phyloP scores from a whole-genome alignment of 2,888 invertebrate genomes.

The Polydrusus pterygomalis region DNA sequence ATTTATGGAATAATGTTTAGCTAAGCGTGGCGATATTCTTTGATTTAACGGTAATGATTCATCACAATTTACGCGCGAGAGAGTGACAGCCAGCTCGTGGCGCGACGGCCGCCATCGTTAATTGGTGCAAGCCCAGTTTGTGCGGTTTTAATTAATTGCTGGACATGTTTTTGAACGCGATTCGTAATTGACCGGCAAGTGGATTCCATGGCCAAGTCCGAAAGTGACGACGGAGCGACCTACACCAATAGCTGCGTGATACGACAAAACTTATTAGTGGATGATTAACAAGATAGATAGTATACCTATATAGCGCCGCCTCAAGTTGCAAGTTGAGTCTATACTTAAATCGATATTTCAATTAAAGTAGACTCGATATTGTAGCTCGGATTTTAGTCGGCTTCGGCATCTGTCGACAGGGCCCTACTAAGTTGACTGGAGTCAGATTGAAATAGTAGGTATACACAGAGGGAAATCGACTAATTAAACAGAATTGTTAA shows the following conservation, averaged over 20 bases:
- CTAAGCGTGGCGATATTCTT: conserved; percentile 62
- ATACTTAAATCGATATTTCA: no score
- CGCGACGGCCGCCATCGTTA: conserved; percentile 62
- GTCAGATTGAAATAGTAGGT: no score
- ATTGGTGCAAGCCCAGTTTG: conserved; percentile 62
- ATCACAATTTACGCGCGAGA: conserved; percentile 65
- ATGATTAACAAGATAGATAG: neutral
- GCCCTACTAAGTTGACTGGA: no score
- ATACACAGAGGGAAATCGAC: no score
- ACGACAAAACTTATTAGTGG: conserved; percentile 9
- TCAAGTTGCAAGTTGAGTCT: neutral
- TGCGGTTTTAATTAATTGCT: conserved; percentile 65
- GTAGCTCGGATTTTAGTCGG: no score
- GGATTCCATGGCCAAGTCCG: conserved; percentile 45
- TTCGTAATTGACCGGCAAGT: conserved; percentile 63
- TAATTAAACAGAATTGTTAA: no score
- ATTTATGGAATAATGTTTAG: conserved; percentile 62
- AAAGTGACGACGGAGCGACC: conserved; percentile 28
- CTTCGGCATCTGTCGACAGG: no score
- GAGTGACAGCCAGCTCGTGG: conserved; percentile 65
- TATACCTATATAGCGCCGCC: no score
- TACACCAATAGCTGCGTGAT: conserved; percentile 28
- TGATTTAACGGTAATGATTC: conserved; percentile 67
- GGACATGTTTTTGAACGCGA: conserved; percentile 66
- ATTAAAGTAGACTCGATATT: no score